A percentile compares a stretch with the other conserved stretches of the same genome.
Evolutionary conservation across 1,140 invertebrate genomes (phyloP).

Genomic region (Macrocentrus cingulum): DNA sequence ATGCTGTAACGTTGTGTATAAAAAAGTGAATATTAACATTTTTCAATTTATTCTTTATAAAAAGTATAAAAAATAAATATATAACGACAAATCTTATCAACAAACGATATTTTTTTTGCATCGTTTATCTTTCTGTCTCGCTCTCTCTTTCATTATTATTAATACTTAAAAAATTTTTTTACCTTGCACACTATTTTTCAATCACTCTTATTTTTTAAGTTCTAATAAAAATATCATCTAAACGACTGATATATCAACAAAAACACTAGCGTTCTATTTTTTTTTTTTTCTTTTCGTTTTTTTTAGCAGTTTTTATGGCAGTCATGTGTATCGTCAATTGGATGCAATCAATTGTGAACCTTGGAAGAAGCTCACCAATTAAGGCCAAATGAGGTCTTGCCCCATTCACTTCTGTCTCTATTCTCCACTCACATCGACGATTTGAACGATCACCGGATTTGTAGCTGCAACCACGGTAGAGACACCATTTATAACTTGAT

Average conservation of each 20-base stretch:
- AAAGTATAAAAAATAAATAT: conserved; percentile 30
- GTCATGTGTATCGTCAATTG: conserved; percentile 32
- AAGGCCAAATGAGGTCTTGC: conserved; percentile 37
- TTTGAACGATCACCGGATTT: too few relatives aligned
- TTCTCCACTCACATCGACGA: background rate
- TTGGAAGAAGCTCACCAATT: conserved; percentile 40
- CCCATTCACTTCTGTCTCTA: background rate
- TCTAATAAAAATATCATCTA: conserved; percentile 5
- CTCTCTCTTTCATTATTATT: conserved; percentile 2
- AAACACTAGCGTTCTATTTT: too few relatives aligned
- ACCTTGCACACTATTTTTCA: background rate
- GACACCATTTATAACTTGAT: too few relatives aligned
- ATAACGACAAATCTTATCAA: conserved; percentile 13
- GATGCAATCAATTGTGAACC: conserved; percentile 40
- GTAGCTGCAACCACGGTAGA: too few relatives aligned
- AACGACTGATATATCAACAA: background rate
- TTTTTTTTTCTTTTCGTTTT: too few relatives aligned
- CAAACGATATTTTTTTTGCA: too few relatives aligned
- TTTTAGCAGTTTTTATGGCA: conserved; percentile 36
- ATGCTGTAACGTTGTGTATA: too few relatives aligned
- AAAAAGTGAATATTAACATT: too few relatives aligned
- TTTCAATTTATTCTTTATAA: conserved; percentile 24
- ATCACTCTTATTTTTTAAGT: background rate
- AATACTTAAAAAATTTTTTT: background rate
- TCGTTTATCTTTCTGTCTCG: too few relatives aligned